Base-by-base conservation (phyloP, 2,113 vertebrate genomes). In the Laticauda laticaudata region DNA sequence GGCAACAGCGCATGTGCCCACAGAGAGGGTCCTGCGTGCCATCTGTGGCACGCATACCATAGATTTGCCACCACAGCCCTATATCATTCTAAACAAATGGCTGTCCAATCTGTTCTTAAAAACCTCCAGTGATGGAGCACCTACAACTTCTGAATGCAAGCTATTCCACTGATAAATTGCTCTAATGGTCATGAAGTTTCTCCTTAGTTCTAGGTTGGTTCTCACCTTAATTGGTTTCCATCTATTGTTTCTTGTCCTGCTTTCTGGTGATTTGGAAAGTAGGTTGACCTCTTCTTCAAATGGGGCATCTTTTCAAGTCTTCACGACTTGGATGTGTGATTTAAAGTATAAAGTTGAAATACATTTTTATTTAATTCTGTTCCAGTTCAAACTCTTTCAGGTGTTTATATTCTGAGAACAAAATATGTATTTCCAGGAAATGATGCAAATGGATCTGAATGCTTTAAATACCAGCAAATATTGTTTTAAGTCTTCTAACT, bases 351-450 rank as follows among this genome's bases (percentile, higher is more conserved):
- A 89, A 92, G 59, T 86, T 96, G 96, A 0, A 0, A 87, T 89
- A 39, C 92, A 43, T 95, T 95, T 96, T 90, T 56, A 86, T 95
- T 94, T 94, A 59, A 92, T 21, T 94, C 54, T 69, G 59, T 75
- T 94, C 91, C 92, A 94, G 5, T 0, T 14, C 87, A 54, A 75
- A 53, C 69, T 43, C 48, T 56, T 88, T 88, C 92, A 34, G 91
- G 90, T 81, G 92, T 95, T 95, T 94, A 48, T 15, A 75, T 92
- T 96, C 96, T 90, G 75, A 2, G 93, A 93, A 93, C 88, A 96
- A 43, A 86, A 39, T 93, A 87, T 59, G 11, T 55, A 54, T 59
- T 95, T 69, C 86, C 86, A 51, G 92, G 0, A 10, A 56, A 94
- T 88, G 14, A 24, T 89, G 92, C 91, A 88, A 91, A 81, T 55